Base-by-base conservation (phyloP, 2,113 vertebrate genomes). In the Crotalus tigris region DNA sequence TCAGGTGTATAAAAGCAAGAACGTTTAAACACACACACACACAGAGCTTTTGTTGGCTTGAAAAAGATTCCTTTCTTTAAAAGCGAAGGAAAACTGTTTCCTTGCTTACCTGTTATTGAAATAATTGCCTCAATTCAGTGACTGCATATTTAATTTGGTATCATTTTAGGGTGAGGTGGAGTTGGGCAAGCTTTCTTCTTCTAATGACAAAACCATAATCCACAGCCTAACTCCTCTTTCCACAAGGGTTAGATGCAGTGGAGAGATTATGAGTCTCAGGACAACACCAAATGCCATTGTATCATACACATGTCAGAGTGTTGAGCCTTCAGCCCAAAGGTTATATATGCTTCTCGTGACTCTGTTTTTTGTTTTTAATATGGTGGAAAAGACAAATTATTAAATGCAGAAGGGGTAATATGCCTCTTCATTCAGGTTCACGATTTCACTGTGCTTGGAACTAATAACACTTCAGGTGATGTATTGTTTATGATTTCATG, bases 51-150 rank as follows among this genome's bases (percentile, higher is more conserved):
- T n/a, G 26, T 86, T 51, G 24, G 85, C 87, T 90, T 5, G 91
- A 94, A 95, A 96, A 94, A 91, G 7, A 92, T 94, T 92, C 87
- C 33, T 51, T 87, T 93, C 95, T 4, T 11, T 58, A 93, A 53
- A 92, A 19, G 92, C 46, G 39, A 69, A 81, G 69, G 26, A 6
- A 75, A 75, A 81, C 33, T 12, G 86, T 92, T 93, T 39, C 88
- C 94, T 95, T 75, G 90, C 5, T 51, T n/a, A 93, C 44, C 88
- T 93, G 89, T 92, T 94, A 49, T 92, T 33, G 69, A 69, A 93
- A 92, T 87, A n/a, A 86, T 85, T 94, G 90, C 59, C 21, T 24
- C n/a, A 39, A 33, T 94, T n/a, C 1, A 26, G 90, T 17, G 2
- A 92, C 86, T 95, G 88, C 1, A 3, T 8, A 12, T 53, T 88